Conservation (phyloP, 2,113 vertebrate species). For the Gulo gulo region DNA sequence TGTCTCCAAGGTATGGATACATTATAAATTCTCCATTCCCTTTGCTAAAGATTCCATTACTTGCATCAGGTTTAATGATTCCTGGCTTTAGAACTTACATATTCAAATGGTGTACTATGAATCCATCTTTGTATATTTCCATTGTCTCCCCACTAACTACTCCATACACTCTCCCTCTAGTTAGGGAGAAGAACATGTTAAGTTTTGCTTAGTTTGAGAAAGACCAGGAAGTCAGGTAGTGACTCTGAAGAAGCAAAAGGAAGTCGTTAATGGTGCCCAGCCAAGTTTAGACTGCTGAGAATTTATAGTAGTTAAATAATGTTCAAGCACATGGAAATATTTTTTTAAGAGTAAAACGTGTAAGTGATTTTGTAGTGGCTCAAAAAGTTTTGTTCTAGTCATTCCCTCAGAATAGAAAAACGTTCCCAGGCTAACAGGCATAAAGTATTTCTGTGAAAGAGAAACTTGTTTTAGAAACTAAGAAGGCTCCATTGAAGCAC, state of each 20-base stretch:
- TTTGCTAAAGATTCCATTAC: neutral
- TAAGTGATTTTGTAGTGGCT: conserved; percentile 16
- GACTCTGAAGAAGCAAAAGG: neutral
- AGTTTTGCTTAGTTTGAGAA: neutral
- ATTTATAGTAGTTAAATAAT: neutral
- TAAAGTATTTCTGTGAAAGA: conserved; percentile 15
- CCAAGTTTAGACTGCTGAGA: neutral
- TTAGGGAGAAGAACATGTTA: neutral
- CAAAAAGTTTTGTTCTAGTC: neutral
- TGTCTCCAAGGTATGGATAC: neutral
- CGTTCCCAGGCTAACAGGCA: neutral
- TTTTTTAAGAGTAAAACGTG: neutral
- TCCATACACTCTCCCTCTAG: neutral
- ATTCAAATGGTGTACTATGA: neutral
- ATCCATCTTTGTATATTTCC: neutral
- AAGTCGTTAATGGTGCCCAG: neutral
- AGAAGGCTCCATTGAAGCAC: neutral
- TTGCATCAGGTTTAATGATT: neutral
- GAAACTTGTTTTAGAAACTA: neutral
- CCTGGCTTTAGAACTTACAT: neutral
- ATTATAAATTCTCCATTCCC: neutral
- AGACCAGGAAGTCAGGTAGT: neutral
- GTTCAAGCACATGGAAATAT: neutral
- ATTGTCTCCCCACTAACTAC: neutral
- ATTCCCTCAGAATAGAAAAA: neutral